Conservation (phyloP, 2,888 invertebrate species). For the Brachyptera putata region DNA sequence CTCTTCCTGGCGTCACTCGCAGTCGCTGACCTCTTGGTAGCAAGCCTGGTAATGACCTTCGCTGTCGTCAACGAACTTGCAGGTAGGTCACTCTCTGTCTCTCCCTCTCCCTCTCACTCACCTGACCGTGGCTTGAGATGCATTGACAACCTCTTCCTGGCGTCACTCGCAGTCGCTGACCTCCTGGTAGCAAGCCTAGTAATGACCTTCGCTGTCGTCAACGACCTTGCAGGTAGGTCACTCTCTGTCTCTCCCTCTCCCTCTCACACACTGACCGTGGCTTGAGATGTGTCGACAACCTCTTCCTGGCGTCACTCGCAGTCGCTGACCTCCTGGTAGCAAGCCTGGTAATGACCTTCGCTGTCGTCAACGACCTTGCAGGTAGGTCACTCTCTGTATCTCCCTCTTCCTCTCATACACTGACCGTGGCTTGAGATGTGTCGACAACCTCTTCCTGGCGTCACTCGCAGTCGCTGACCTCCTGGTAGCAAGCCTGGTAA, state of each 20-base stretch:
- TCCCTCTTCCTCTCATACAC: too few species aligned
- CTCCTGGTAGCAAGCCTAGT: slow-evolving; percentile 94
- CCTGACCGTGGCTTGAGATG: slow-evolving; percentile 86
- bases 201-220: too few species aligned
- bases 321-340: slow-evolving; percentile 97
- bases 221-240: too few species aligned
- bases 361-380: too few species aligned
- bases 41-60: slow-evolving; percentile 96
- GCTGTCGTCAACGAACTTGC: slow-evolving; percentile 58
- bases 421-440: slow-evolving; percentile 81
- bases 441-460: slow-evolving; percentile 89
- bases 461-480: slow-evolving; percentile 97
- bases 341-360: slow-evolving; percentile 95
- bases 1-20: slow-evolving; percentile 93
- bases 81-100: too few species aligned
- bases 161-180: slow-evolving; percentile 95
- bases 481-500: slow-evolving; percentile 93
- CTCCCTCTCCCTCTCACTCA: too few species aligned
- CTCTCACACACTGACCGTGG: slow-evolving; percentile 95
- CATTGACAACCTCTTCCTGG: slow-evolving; percentile 88
- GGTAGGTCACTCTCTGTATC: too few species aligned
- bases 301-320: slow-evolving; percentile 92
- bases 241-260: too few species aligned
- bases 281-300: slow-evolving; percentile 80
- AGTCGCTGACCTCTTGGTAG: slow-evolving; percentile 95